Conservation (phyloP, 2,797 vertebrate species). For the Sebastes itinus region DNA sequence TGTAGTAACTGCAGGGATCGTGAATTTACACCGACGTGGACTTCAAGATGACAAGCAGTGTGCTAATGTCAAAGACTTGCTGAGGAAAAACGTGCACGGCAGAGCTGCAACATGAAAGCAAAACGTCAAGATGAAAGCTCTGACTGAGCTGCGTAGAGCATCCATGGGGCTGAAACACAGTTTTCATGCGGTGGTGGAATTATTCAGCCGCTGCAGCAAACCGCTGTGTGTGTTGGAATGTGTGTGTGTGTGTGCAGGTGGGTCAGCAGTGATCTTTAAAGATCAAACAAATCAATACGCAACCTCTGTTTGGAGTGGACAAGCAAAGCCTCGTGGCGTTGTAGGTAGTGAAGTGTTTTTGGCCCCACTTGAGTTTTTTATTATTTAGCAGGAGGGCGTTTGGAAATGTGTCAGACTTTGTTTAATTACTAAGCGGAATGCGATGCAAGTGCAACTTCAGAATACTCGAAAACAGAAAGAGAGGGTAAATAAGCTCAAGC, state of each 20-base stretch:
- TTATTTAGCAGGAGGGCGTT: conserved; percentile 16
- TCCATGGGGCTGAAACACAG: conserved; percentile 1
- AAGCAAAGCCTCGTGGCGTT: conserved; percentile 10
- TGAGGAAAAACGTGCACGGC: conserved; percentile 44
- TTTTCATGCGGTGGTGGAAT: conserved; percentile 59
- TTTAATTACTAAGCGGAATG: conserved; percentile 33
- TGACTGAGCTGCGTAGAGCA: conserved; percentile 22
- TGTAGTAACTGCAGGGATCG: conserved; percentile 36
- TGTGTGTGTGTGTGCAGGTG: conserved; percentile 19
- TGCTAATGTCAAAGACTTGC: conserved; percentile 55
- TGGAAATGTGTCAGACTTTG: conserved; percentile 19
- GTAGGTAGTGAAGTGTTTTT: conserved; percentile 9
- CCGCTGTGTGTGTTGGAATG: conserved; percentile 19
- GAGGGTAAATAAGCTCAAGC: conserved; percentile 6
- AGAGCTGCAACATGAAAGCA: conserved; percentile 63
- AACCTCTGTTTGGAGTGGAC: conserved; percentile 11
- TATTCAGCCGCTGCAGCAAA: conserved; percentile 65
- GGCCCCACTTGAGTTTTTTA: not conserved
- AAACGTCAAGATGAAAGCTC: conserved; percentile 62
- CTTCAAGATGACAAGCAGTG: conserved; percentile 45
- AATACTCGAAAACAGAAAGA: conserved; percentile 10
- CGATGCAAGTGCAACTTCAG: conserved; percentile 17
- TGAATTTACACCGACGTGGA: conserved; percentile 44
- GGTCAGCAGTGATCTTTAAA: conserved; percentile 54
- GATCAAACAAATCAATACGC: conserved; percentile 63